Percentiles rank a stretch among this genome's conserved stretches.
These are phyloP conservation scores for Podarcis lilfordi DNA, from an alignment of 2,797 vertebrate species.

Conservation along the genomic window DNA sequence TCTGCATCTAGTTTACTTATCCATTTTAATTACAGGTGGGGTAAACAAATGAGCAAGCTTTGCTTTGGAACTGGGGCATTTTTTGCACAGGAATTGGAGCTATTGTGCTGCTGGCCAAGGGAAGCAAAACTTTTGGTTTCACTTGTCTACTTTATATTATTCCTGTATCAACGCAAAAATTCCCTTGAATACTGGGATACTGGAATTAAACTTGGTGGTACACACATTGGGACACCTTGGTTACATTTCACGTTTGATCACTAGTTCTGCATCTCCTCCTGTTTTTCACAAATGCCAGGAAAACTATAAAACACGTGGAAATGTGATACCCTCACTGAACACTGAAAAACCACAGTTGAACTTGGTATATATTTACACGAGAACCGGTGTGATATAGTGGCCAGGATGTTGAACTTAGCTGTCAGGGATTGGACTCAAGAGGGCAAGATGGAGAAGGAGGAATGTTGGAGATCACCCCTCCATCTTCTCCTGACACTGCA, in stretches of 20 bases:
- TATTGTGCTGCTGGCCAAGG: too few species aligned
- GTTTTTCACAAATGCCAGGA: background rate
- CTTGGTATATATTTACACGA: background rate
- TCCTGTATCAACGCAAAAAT: background rate
- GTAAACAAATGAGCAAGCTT: background rate
- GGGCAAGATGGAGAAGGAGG: too few species aligned
- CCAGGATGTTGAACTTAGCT: background rate
- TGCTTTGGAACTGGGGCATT: background rate
- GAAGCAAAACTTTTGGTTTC: background rate
- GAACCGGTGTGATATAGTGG: background rate
- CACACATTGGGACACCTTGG: background rate
- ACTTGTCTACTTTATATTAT: background rate
- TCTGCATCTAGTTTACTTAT: background rate
- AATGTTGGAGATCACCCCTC: too few species aligned
- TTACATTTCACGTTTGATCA: background rate
- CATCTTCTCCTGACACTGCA: too few species aligned
- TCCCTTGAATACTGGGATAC: background rate
- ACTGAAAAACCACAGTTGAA: background rate
- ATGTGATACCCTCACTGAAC: background rate
- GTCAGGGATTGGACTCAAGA: too few species aligned
- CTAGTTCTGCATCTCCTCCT: too few species aligned
- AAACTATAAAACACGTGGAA: background rate
- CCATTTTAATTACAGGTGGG: slow-evolving; percentile 22
- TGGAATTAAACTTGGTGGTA: background rate
- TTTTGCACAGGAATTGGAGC: background rate